phyloP scores from a whole-genome alignment of 2,797 vertebrate species.

The Rhinella marina region DNA sequence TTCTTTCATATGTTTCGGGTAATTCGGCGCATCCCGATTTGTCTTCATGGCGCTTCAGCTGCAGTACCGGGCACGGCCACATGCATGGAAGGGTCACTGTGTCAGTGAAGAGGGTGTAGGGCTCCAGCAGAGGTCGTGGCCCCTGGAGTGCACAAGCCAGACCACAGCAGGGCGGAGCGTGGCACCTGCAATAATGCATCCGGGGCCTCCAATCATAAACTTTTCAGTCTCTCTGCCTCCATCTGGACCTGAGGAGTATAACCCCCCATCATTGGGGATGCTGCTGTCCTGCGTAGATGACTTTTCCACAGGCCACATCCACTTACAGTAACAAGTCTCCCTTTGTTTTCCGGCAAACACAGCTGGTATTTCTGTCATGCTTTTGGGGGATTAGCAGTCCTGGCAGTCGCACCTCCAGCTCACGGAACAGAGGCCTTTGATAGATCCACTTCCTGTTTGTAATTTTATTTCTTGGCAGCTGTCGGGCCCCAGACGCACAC shows the following conservation, averaged over 20 bases:
- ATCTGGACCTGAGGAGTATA: background rate
- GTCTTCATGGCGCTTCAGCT: too few relatives aligned
- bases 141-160: too few relatives aligned
- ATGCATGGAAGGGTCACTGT: too few relatives aligned
- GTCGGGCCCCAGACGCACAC: constrained; percentile 9
- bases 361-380: constrained; percentile 84
- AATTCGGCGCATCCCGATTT: too few relatives aligned
- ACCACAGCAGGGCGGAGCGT: too few relatives aligned
- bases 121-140: too few relatives aligned
- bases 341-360: constrained; percentile 85
- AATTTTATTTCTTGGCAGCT: constrained; percentile 50
- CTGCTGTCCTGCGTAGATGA: background rate
- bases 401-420: constrained; percentile 61
- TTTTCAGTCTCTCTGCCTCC: too few relatives aligned
- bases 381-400: constrained; percentile 80
- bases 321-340: constrained; percentile 81
- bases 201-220: background rate
- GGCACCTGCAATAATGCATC: too few relatives aligned
- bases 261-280: background rate
- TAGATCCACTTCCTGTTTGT: constrained; percentile 49
- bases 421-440: constrained; percentile 48
- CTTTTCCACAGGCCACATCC: constrained; percentile 56
- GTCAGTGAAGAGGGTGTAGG: too few relatives aligned
- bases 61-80: too few relatives aligned
- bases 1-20: background rate